These are phyloP conservation scores for Notoglanidium macrostoma DNA, from an alignment of 2,797 vertebrate species.

Conservation along the genomic window DNA sequence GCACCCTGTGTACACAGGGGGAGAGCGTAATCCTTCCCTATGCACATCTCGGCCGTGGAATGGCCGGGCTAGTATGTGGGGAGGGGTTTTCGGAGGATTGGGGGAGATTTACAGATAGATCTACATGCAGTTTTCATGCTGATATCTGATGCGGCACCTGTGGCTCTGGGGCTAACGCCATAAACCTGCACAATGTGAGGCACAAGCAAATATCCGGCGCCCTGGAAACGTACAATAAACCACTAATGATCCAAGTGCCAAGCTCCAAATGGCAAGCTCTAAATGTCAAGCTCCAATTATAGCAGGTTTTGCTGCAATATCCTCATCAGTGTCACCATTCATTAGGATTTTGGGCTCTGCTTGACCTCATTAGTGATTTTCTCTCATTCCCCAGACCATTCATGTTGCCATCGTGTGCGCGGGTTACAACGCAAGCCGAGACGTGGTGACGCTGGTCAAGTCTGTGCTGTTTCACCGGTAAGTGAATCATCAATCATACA, in stretches of 20 bases:
- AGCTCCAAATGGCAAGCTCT: constrained; percentile 28
- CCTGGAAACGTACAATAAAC: constrained; percentile 25
- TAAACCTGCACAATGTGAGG: constrained; percentile 12
- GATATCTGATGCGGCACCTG: constrained; percentile 31
- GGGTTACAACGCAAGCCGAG: constrained; percentile 84
- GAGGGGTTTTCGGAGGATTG: not conserved
- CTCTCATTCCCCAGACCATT: constrained; percentile 75
- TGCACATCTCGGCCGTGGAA: constrained; percentile 18
- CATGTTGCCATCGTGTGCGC: constrained; percentile 85
- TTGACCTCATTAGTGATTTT: constrained; percentile 34
- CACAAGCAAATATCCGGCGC: constrained; percentile 1
- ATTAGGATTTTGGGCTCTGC: constrained; percentile 28
- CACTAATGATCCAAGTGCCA: constrained; percentile 25
- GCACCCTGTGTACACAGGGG: not conserved
- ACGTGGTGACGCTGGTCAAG: constrained; percentile 85
- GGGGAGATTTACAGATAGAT: constrained; percentile 10
- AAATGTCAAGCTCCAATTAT: constrained; percentile 37
- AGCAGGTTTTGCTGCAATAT: constrained; percentile 22
- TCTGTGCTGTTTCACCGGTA: constrained; percentile 87
- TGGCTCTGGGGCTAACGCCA: constrained; percentile 23
- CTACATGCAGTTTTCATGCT: constrained; percentile 13
- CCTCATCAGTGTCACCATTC: constrained; percentile 14
- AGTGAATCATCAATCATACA: constrained; percentile 9
- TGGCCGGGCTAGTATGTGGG: not conserved
- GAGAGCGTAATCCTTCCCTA: constrained; percentile 27